A percentile compares a stretch with the other conserved stretches of the same genome.
These are phyloP conservation scores for Lepidurus arcticus DNA, from an alignment of 1,140 invertebrate species.

Conservation along the genomic window DNA sequence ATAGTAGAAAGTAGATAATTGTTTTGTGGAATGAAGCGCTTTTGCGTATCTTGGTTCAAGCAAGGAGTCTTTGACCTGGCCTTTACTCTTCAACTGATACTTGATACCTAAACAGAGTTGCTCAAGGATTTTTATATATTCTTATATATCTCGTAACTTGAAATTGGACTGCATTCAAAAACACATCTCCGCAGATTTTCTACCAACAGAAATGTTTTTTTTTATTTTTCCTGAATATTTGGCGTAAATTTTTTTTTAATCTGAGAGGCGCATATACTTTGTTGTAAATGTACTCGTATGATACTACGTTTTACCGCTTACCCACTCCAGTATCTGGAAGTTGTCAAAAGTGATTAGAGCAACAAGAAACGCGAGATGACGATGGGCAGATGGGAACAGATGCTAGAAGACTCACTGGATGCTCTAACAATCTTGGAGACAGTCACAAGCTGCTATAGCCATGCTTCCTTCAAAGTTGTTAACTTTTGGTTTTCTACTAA, in stretches of 20 bases:
- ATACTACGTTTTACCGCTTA: too few species aligned
- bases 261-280: not conserved
- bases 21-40: not conserved
- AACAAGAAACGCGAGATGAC: not conserved
- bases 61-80: not conserved
- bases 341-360: not conserved
- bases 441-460: not conserved
- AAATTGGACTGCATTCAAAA: not conserved
- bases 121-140: not conserved
- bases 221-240: not conserved
- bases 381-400: not conserved
- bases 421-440: not conserved
- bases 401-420: not conserved
- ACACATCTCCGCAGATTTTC: not conserved
- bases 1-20: too few species aligned
- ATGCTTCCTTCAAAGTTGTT: not conserved
- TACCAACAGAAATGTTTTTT: not conserved
- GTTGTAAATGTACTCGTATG: too few species aligned
- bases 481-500: not conserved
- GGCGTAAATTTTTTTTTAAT: not conserved
- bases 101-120: not conserved
- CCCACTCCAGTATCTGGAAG: not conserved
- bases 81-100: not conserved
- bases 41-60: not conserved
- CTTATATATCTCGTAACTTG: too few species aligned